These are phyloP conservation scores for Oreochromis aureus DNA, from an alignment of 2,113 vertebrate genomes.

Conservation along the genomic window DNA sequence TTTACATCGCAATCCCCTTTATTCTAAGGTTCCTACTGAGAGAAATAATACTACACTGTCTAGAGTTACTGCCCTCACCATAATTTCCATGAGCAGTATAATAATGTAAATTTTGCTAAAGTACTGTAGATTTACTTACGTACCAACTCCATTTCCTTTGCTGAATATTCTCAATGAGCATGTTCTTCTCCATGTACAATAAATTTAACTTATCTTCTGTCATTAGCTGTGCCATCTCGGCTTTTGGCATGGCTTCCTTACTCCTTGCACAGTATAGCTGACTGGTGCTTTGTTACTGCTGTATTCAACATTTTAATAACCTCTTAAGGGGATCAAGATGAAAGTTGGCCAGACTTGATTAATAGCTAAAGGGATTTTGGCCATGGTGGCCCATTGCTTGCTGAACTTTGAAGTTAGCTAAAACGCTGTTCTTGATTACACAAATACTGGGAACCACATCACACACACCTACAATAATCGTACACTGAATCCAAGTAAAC, in stretches of 20 bases:
- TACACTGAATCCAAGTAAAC: neutral
- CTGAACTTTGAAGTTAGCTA: neutral
- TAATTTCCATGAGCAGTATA: neutral
- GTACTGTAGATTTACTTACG: neutral
- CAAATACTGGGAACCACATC: neutral
- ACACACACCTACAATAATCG: neutral
- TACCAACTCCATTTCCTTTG: neutral
- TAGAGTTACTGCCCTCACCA: neutral
- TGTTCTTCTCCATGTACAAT: neutral
- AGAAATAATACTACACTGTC: neutral
- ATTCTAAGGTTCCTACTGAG: neutral
- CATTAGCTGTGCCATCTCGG: neutral
- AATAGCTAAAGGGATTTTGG: neutral
- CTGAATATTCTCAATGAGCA: neutral
- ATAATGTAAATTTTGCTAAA: neutral
- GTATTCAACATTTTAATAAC: neutral
- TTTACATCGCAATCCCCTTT: neutral
- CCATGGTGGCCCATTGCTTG: neutral
- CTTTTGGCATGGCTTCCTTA: neutral
- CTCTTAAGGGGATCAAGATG: neutral
- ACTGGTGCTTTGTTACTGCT: neutral
- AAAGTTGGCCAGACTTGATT: neutral
- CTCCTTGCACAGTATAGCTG: neutral
- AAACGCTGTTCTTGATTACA: neutral
- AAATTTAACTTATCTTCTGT: neutral